These are phyloP conservation scores for Drosophila borborema DNA, from an alignment of 2,888 invertebrate genomes.

Conservation along the genomic window DNA sequence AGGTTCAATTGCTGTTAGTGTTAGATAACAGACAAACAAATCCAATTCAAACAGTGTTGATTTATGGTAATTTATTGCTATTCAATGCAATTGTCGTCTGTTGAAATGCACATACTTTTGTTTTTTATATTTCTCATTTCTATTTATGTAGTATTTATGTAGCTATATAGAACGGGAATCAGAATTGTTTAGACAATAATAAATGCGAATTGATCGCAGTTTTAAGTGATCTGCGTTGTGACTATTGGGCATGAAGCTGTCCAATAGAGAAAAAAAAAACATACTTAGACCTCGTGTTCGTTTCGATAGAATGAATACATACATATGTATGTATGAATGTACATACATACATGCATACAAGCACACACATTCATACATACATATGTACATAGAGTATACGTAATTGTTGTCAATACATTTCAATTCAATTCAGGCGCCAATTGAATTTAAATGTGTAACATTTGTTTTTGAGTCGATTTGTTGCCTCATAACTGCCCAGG, in stretches of 20 bases:
- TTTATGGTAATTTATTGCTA: neutral
- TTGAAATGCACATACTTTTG: neutral
- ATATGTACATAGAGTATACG: conserved; percentile 12
- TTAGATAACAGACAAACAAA: neutral
- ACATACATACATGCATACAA: neutral
- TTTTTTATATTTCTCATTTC: neutral
- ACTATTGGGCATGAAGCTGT: conserved; percentile 31
- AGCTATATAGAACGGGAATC: conserved; percentile 26
- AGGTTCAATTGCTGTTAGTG: conserved; percentile 2
- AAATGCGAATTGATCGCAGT: conserved; percentile 51
- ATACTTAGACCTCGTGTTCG: conserved; percentile 42
- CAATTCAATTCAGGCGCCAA: conserved; percentile 57
- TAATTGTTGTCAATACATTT: conserved; percentile 69
- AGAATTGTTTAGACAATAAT: conserved; percentile 45
- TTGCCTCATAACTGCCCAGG: conserved; percentile 50
- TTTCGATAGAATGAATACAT: conserved; percentile 31
- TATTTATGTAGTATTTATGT: neutral
- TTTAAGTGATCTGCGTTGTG: conserved; percentile 47
- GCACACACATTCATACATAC: neutral
- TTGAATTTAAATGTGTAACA: conserved; percentile 61
- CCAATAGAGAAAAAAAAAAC: conserved; percentile 22
- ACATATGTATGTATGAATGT: neutral
- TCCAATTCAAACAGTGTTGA: neutral
- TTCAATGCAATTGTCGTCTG: conserved; percentile 6
- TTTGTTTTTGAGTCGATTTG: conserved; percentile 43